phyloP scores from a whole-genome alignment of 2,888 invertebrate species.

The Machimus rusticus region DNA sequence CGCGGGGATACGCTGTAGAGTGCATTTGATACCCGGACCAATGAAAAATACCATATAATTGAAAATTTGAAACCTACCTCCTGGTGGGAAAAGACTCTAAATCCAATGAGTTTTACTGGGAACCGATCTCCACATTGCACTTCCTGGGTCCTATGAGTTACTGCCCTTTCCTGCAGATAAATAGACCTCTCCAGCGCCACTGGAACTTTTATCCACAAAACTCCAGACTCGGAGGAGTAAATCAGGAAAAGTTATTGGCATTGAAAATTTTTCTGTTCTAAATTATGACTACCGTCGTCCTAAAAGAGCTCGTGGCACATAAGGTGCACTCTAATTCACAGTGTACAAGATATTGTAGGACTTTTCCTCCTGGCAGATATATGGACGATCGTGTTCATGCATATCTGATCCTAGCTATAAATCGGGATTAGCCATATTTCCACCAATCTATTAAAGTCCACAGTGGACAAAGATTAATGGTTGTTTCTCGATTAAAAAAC shows the following conservation, averaged over 20 bases:
- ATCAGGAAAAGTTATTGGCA: neutral
- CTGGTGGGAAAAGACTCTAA: neutral
- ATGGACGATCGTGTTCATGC: neutral
- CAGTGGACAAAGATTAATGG: neutral
- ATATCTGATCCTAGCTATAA: neutral
- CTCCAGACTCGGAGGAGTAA: neutral
- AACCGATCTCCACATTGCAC: neutral
- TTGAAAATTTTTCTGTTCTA: neutral
- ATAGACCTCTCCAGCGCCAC: neutral
- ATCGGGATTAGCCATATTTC: neutral
- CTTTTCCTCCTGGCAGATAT: neutral
- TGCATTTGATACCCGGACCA: neutral
- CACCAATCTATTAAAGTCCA: neutral
- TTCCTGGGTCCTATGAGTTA: neutral
- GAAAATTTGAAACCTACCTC: neutral
- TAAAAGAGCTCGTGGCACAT: neutral
- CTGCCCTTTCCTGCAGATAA: neutral
- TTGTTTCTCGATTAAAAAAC: neutral
- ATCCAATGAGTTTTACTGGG: neutral
- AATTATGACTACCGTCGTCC: neutral
- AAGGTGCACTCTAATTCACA: neutral
- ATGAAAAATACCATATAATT: neutral
- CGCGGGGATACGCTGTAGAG: neutral
- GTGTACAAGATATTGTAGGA: neutral
- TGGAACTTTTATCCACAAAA: neutral